phyloP scores from a whole-genome alignment of 2,797 vertebrate species.

The Gobio occitaniae region DNA sequence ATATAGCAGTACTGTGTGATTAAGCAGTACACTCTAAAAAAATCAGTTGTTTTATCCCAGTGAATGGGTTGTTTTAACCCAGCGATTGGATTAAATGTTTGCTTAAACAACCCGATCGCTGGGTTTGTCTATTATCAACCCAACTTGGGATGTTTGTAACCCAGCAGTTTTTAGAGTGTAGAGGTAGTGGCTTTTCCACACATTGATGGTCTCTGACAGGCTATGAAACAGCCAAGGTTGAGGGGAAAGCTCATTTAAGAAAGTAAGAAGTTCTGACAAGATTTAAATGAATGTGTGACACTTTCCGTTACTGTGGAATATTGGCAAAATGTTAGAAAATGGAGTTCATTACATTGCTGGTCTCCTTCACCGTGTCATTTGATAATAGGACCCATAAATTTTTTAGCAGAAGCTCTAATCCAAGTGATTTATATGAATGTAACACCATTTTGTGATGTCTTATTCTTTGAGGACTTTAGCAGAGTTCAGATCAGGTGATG shows the following conservation, averaged over 20 bases:
- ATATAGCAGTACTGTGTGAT: background rate
- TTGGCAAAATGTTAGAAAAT: conserved; percentile 26
- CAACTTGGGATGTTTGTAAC: no score
- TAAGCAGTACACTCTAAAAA: no score
- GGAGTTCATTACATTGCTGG: conserved; percentile 23
- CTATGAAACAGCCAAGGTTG: background rate
- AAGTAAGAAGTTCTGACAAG: conserved; percentile 26
- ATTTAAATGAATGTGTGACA: conserved; percentile 3
- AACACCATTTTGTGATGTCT: conserved; percentile 1
- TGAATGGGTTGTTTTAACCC: no score
- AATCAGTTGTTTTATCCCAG: no score
- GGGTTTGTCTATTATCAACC: no score
- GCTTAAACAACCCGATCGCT: no score
- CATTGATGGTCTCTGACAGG: background rate
- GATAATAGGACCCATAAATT: conserved; percentile 33
- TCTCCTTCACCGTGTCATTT: conserved; percentile 15
- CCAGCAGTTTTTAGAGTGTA: no score
- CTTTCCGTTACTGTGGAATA: conserved; percentile 13
- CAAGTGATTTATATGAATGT: conserved; percentile 2
- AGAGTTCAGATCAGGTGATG: background rate
- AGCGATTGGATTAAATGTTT: no score
- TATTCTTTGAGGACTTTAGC: background rate
- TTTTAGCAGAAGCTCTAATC: background rate
- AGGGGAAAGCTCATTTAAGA: conserved; percentile 17
- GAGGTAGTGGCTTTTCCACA: background rate